These are phyloP conservation scores for Lagopus leucura DNA, from an alignment of 2,113 vertebrate species.

Conservation along the genomic window DNA sequence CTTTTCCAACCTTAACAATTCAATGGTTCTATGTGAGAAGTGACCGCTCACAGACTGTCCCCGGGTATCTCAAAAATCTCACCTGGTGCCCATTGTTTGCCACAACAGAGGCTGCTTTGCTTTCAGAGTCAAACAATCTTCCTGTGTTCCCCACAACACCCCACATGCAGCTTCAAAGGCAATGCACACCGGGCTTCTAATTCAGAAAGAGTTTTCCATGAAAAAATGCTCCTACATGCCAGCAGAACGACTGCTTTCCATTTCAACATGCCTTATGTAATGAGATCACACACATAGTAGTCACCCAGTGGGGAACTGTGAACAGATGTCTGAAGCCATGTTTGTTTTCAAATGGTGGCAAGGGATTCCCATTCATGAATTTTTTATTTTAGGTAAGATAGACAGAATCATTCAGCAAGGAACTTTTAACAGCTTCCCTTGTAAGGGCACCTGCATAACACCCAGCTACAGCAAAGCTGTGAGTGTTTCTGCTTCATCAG, in stretches of 20 bases:
- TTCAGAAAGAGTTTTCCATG: neutral
- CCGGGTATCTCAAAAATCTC: neutral
- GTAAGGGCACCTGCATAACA: neutral
- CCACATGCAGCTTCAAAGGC: neutral
- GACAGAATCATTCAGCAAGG: neutral
- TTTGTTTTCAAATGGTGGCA: neutral
- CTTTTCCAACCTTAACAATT: too few relatives aligned
- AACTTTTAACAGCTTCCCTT: neutral
- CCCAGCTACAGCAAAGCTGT: neutral
- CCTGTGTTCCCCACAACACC: neutral
- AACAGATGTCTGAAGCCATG: neutral
- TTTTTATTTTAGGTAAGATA: neutral
- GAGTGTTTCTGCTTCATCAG: neutral
- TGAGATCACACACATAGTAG: fast-evolving
- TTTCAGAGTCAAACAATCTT: neutral
- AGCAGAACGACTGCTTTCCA: neutral
- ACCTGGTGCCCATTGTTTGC: fast-evolving
- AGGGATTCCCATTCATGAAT: neutral
- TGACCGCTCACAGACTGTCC: fast-evolving
- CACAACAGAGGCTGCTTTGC: neutral
- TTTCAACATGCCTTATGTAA: neutral
- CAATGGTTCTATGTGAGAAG: neutral
- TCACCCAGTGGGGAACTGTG: neutral
- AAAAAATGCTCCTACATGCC: neutral
- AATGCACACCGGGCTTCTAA: neutral